Conservation (phyloP, 2,113 vertebrate species). For the Tachycineta bicolor region DNA sequence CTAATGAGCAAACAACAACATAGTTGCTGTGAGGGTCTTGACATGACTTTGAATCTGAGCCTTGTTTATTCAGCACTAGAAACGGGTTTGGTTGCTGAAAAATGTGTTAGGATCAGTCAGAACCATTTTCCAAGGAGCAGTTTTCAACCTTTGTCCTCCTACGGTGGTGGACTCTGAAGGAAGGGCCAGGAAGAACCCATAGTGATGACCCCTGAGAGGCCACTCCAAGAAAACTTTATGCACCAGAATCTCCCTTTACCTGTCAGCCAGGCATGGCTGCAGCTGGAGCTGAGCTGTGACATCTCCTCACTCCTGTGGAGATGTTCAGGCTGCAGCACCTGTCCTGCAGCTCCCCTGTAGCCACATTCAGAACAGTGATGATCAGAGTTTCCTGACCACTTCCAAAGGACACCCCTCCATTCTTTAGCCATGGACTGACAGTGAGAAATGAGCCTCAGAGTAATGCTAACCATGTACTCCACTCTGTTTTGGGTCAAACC, state of each 20-base stretch:
- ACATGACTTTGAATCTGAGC: background rate
- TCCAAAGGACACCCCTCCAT: background rate
- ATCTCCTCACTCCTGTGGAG: background rate
- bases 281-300: background rate
- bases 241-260: background rate
- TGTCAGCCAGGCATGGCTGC: background rate
- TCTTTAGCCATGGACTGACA: background rate
- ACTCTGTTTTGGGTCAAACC: background rate
- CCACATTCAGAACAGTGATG: background rate
- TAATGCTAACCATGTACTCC: background rate
- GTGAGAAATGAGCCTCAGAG: background rate
- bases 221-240: too few species aligned
- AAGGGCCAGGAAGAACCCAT: background rate
- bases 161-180: background rate
- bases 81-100: background rate
- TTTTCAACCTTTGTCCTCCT: background rate
- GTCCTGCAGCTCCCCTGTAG: background rate
- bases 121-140: background rate
- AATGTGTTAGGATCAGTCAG: background rate
- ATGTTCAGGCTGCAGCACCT: background rate
- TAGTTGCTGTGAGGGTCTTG: accelerated
- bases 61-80: background rate
- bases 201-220: background rate
- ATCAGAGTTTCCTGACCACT: background rate
- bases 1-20: background rate